Percentiles rank a stretch among this genome's conserved stretches.
phyloP scores from a whole-genome alignment of 2,797 vertebrate species.

The Chiloscyllium punctatum region DNA sequence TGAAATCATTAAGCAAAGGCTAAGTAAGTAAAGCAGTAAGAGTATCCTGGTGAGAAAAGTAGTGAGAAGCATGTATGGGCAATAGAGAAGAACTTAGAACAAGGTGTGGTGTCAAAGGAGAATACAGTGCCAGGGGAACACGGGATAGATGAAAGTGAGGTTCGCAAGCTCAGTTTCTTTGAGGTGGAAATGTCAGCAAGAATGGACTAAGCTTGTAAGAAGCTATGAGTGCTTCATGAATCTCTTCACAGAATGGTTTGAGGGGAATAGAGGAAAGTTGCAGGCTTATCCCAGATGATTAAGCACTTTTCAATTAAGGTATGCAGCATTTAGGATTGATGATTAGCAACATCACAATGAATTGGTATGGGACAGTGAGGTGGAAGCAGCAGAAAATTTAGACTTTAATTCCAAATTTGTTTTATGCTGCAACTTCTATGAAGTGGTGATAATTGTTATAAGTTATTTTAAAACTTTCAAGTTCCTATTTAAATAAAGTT shows the following conservation, averaged over 20 bases:
- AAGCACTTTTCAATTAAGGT: background rate
- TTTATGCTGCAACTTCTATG: background rate
- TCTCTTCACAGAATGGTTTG: background rate
- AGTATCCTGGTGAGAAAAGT: background rate
- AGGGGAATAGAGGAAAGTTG: background rate
- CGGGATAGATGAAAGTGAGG: background rate
- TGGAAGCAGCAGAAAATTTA: background rate
- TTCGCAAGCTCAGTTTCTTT: background rate
- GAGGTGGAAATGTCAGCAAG: background rate
- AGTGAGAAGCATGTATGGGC: background rate
- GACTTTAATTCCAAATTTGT: background rate
- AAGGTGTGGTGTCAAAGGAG: background rate
- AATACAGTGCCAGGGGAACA: background rate
- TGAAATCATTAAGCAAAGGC: background rate
- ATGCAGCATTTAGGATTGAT: background rate
- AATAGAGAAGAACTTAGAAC: background rate
- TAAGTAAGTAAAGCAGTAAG: background rate
- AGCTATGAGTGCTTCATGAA: background rate
- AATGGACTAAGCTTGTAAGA: background rate
- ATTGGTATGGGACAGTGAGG: background rate
- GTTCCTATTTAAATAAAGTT: background rate
- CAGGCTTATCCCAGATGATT: background rate
- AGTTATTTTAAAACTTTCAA: background rate
- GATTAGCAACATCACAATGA: background rate
- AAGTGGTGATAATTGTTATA: background rate